These are phyloP conservation scores for Caenorhabditis panamensis DNA, from an alignment of 2,888 invertebrate species.

Conservation along the genomic window DNA sequence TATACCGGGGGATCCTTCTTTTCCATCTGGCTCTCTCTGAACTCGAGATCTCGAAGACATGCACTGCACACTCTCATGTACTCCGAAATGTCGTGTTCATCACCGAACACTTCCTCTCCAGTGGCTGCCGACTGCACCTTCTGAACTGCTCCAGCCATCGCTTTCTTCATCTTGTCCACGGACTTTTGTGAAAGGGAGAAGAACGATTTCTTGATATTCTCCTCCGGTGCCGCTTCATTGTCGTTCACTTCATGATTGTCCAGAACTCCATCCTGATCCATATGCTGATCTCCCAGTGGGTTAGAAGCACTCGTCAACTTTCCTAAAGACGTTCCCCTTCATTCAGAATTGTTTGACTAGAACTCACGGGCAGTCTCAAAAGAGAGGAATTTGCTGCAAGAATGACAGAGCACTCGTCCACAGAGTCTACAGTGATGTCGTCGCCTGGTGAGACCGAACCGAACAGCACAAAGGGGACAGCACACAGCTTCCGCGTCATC, in stretches of 20 bases:
- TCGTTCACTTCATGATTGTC: conserved; percentile 65
- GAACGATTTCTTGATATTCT: conserved; percentile 23
- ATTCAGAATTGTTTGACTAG: conserved; percentile 33
- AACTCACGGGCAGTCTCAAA: conserved; percentile 77
- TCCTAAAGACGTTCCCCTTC: no score
- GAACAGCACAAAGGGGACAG: conserved; percentile 92
- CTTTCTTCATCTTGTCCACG: conserved; percentile 64
- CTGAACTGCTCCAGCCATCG: conserved; percentile 60
- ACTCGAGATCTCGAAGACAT: conserved; percentile 86
- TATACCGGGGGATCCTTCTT: conserved; percentile 88
- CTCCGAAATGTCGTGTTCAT: conserved; percentile 85
- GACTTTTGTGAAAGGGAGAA: conserved; percentile 61
- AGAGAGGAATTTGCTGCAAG: conserved; percentile 79
- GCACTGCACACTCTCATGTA: conserved; percentile 82
- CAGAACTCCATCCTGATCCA: conserved; percentile 30
- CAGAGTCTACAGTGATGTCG: conserved; percentile 96
- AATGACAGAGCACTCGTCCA: conserved; percentile 78
- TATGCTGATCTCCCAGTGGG: conserved; percentile 68
- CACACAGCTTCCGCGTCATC: conserved; percentile 92
- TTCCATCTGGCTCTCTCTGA: conserved; percentile 88
- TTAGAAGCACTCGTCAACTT: conserved; percentile 85
- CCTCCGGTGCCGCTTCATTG: background rate
- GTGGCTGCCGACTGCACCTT: conserved; percentile 60
- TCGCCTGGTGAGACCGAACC: conserved; percentile 88
- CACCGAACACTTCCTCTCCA: conserved; percentile 82